Conservation (phyloP, 2,113 vertebrate species). For the Embiotoca jacksoni region DNA sequence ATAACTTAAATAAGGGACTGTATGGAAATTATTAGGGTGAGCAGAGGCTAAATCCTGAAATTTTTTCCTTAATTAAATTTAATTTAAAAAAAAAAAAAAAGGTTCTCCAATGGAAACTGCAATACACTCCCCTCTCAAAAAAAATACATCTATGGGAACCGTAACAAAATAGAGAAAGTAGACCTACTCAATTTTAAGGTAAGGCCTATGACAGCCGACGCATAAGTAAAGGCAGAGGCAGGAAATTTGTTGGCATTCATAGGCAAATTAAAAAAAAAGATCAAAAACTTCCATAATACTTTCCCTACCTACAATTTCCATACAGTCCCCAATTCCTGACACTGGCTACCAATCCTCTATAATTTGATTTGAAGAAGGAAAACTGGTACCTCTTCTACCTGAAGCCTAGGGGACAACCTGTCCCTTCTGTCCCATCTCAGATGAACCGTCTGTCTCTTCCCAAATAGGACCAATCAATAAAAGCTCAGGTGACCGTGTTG, state of each 20-base stretch:
- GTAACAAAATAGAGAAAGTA: too few relatives aligned
- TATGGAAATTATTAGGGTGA: neutral
- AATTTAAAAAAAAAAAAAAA: neutral
- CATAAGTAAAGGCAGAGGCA: too few relatives aligned
- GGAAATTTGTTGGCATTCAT: too few relatives aligned
- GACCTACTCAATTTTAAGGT: too few relatives aligned
- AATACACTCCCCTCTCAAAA: neutral
- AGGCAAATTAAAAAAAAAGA: too few relatives aligned
- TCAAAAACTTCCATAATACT: too few relatives aligned
- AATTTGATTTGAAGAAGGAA: slow-evolving; percentile 12
- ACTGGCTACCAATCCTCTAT: neutral
- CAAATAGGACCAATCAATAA: slow-evolving; percentile 56
- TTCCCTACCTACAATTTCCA: neutral
- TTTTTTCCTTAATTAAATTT: too few relatives aligned
- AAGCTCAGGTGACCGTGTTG: slow-evolving; percentile 60
- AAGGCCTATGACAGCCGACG: too few relatives aligned
- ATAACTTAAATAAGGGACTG: slow-evolving; percentile 20
- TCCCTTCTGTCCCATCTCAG: slow-evolving; percentile 44
- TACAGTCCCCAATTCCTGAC: slow-evolving; percentile 12
- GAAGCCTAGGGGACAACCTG: slow-evolving; percentile 36
- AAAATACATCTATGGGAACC: too few relatives aligned
- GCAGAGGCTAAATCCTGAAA: neutral
- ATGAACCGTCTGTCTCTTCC: slow-evolving; percentile 28
- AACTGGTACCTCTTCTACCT: slow-evolving; percentile 8
- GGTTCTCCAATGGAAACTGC: neutral